Evolutionary conservation across 2,797 vertebrate species (phyloP), one percentile per base, ranked within the genome.

Genomic region (Poeciliopsis presidionis): DNA sequence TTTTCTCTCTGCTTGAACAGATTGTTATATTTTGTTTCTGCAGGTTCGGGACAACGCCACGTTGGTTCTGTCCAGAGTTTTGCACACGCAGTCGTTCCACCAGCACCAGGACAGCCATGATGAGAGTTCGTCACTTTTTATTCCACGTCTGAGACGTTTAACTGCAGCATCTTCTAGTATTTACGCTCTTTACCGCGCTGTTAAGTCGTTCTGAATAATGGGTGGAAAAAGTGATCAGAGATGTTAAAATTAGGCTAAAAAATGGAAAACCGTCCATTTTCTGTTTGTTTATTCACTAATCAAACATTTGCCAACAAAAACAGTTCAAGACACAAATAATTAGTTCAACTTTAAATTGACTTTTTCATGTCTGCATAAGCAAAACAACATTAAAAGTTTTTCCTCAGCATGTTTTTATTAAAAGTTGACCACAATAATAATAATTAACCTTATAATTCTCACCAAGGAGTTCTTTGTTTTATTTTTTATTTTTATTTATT

Each of bases 41-140:
- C 92, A 99, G 98, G 98, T 99, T 36, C 96, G 97, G 72, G 98
- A 99, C 22, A 97, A 97, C 77, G 98, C 98, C 89, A 98, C 97
- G 0, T 91, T 99, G 86, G 96, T 99, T 86, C 95, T 99, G 83
- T 99, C 98, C 45, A 98, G 95, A 91, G 96, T 97, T 90, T 69
- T 94, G 30, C 95, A 99, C 93, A 96, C 97, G 13, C 97, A 97
- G 85, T 96, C 97, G 0, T 97, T 98, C 80, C 96, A 98, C 89
- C 98, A 97, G 87, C 97, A 99, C 87, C 98, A 98, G 75, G 98
- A 99, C 91, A 95, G 95, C 85, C 94, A 97, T 0, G 98, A 98
- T 73, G 98, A 99, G 93, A 97, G 98, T 99, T 93, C 82, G 98
- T 95, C 12, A 0, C 39, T 5, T 53, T 51, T 57, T n/a, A 14